These are phyloP conservation scores for Pissodes strobi DNA, from an alignment of 1,140 invertebrate genomes.

Conservation along the genomic window DNA sequence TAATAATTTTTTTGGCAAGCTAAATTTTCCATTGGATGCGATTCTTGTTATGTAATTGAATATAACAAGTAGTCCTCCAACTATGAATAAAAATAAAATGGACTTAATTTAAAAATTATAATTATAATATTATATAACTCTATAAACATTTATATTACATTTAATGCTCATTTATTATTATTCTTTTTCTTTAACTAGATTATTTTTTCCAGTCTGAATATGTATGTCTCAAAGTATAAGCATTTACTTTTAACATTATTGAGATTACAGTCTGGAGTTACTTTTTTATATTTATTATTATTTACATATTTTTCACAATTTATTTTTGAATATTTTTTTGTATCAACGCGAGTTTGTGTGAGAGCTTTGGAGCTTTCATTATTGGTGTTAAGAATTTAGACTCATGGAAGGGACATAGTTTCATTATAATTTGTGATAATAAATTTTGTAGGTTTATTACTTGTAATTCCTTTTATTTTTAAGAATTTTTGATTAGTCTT, in stretches of 20 bases:
- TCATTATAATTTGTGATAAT: constrained; percentile 62
- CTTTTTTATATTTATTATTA: constrained; percentile 59
- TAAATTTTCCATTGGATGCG: constrained; percentile 60
- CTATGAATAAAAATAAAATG: constrained; percentile 61
- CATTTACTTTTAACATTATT: too few relatives aligned
- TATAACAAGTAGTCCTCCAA: constrained; percentile 62
- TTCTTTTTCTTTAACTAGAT: constrained; percentile 62
- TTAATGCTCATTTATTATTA: constrained; percentile 57
- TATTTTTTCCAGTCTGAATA: constrained; percentile 59
- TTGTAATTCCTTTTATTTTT: too few relatives aligned
- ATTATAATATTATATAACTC: constrained; percentile 50
- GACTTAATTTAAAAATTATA: constrained; percentile 59
- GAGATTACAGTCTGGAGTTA: constrained; percentile 59
- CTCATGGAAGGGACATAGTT: constrained; percentile 63
- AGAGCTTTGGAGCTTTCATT: constrained; percentile 62
- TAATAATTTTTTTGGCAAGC: too few relatives aligned
- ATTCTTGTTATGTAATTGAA: constrained; percentile 64
- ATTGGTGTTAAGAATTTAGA: constrained; percentile 63
- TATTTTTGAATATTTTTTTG: constrained; percentile 60
- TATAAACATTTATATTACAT: constrained; percentile 62
- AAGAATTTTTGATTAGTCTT: too few relatives aligned
- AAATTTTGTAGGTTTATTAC: too few relatives aligned
- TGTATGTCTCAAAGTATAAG: too few relatives aligned
- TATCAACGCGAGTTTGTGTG: constrained; percentile 64
- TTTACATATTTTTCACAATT: too few relatives aligned